Evolutionary conservation across 1,140 invertebrate genomes (phyloP).

Genomic region (Sinonovacula constricta): DNA sequence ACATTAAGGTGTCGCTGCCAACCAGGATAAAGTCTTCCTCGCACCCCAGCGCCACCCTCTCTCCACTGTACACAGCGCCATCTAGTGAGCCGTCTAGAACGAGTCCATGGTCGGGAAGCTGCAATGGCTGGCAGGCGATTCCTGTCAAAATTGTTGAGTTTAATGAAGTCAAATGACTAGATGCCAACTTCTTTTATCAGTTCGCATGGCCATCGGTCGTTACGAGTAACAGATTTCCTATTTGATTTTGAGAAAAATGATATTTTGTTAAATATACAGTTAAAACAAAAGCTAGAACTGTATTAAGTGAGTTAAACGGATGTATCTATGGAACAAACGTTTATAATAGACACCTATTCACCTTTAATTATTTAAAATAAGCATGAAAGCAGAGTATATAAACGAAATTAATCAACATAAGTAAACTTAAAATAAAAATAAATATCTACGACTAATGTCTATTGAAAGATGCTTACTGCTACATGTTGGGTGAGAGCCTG

Average conservation of each 20-base stretch:
- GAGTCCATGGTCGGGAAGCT: constrained; percentile 20
- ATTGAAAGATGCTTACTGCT: no score
- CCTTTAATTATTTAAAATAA: no score
- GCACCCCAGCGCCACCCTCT: constrained; percentile 43
- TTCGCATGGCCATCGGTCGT: no score
- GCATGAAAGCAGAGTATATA: no score
- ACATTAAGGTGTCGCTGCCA: constrained; percentile 40
- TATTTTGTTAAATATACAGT: constrained; percentile 16
- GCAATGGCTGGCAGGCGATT: constrained; percentile 8
- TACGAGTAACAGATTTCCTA: not conserved
- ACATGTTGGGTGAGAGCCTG: constrained; percentile 89
- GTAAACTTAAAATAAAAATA: no score
- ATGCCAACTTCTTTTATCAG: no score
- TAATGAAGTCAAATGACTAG: no score
- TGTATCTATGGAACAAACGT: no score
- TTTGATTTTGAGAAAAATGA: constrained; percentile 5
- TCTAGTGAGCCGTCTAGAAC: constrained; percentile 15
- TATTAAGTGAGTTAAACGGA: no score
- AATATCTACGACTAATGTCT: not conserved
- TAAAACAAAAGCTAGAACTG: no score
- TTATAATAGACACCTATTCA: no score
- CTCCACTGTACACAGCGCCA: constrained; percentile 20
- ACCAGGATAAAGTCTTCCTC: constrained; percentile 44
- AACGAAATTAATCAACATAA: no score
- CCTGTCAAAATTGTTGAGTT: not conserved